phyloP scores from a whole-genome alignment of 2,888 invertebrate genomes.

The Altica lythri region DNA sequence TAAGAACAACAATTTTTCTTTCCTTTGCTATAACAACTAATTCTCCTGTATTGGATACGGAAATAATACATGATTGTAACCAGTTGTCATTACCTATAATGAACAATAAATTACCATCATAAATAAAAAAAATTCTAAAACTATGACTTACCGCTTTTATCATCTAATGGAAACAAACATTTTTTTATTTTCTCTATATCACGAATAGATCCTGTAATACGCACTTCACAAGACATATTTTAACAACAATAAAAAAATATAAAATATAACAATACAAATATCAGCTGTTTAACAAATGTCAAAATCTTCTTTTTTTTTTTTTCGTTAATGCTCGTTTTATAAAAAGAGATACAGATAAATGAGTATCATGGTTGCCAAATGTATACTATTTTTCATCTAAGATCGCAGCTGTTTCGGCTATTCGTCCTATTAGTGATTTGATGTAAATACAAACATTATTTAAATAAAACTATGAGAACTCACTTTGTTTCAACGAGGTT shows the following conservation, averaged over 20 bases:
- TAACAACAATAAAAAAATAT: neutral
- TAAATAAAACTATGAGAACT: too few relatives aligned
- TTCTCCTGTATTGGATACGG: conserved; percentile 76
- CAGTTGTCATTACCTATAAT: conserved; percentile 61
- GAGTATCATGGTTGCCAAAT: too few relatives aligned
- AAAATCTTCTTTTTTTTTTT: too few relatives aligned
- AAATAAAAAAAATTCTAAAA: neutral
- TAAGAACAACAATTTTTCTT: conserved; percentile 68
- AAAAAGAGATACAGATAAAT: too few relatives aligned
- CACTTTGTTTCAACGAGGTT: too few relatives aligned
- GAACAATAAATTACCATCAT: conserved; percentile 4
- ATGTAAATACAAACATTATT: too few relatives aligned
- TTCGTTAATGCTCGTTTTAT: too few relatives aligned
- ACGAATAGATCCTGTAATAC: conserved; percentile 59
- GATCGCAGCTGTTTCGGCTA: too few relatives aligned
- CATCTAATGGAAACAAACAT: conserved; percentile 58
- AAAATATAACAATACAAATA: neutral
- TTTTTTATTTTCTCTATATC: conserved; percentile 60
- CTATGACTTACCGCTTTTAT: conserved; percentile 57
- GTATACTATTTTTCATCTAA: too few relatives aligned
- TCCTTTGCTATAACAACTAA: conserved; percentile 70
- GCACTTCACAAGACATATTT: conserved; percentile 66
- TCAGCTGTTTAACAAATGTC: conserved; percentile 12
- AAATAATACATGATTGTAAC: conserved; percentile 69
- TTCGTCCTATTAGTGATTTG: too few relatives aligned